Conservation (phyloP, 2,113 vertebrate genomes). For the Vimba vimba region DNA sequence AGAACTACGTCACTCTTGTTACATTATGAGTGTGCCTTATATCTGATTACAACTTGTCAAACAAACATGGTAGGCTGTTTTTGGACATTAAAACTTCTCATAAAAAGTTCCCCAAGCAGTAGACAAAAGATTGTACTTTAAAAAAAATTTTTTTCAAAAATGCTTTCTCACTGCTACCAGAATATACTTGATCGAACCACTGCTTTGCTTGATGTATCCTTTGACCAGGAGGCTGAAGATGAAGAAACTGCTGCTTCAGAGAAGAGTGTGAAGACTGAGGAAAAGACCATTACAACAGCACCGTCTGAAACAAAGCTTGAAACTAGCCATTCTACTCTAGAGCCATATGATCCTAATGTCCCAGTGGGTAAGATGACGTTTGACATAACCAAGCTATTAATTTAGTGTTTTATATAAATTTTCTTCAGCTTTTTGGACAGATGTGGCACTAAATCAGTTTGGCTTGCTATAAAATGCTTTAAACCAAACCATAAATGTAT, state of each 20-base stretch:
- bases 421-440: too few relatives aligned
- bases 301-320: constrained; percentile 57
- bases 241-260: constrained; percentile 32
- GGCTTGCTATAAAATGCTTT: neutral
- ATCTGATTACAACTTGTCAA: too few relatives aligned
- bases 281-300: neutral
- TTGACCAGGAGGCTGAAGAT: constrained; percentile 14
- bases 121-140: neutral
- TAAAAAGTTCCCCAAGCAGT: neutral
- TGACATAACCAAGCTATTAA: neutral
- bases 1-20: too few relatives aligned
- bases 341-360: constrained; percentile 83
- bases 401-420: too few relatives aligned
- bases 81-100: too few relatives aligned
- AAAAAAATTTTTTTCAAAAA: too few relatives aligned
- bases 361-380: constrained; percentile 85
- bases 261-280: constrained; percentile 45
- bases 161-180: neutral
- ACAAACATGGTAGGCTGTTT: too few relatives aligned
- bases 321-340: constrained; percentile 69
- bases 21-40: too few relatives aligned
- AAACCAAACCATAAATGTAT: neutral
- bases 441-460: neutral
- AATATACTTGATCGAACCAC: neutral
- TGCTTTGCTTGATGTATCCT: neutral